Base-by-base conservation (phyloP, 23 tunicate genomes). In the Ciona savignyi region DNA sequence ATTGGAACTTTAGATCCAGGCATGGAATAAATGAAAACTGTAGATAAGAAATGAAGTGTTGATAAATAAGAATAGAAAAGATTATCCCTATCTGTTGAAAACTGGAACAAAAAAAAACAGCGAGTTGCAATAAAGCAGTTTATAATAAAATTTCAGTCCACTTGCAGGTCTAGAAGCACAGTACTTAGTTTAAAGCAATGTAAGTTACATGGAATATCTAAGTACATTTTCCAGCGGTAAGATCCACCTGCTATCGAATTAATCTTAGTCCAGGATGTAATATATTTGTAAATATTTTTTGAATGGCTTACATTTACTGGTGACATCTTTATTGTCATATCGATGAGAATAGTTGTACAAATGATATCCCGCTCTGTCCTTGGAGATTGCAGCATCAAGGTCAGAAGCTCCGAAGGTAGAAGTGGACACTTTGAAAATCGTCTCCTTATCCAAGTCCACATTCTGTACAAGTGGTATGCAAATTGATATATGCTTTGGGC, bases 11-110 rank as follows among this genome's bases (percentile, higher is more conserved):
- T 71, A 60, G 70, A 80, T 0, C 97, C 97, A 35, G 97, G 97
- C 97, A 91, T 91, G 30, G 86, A 79, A 70, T 91, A 91, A 35
- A 91, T 76, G 72, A 91, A 91, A 78, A 91, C 91, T 85, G 64
- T 15, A 78, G 51, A 34, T 2, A 62, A 48, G 21, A 27, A 27
- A 66, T 1, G 30, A 24, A 24, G 2, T 3, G 27, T 66, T 20
- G 21, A 11, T 49, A 49, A 49, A 49, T 11, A n/a, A n/a, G n/a
- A n/a, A n/a, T n/a, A n/a, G n/a, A n/a, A n/a, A n/a, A n/a, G n/a
- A n/a, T n/a, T n/a, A 15, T 49, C n/a, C n/a, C n/a, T n/a, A n/a
- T n/a, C n/a, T n/a, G 20, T 49, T 11, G 61, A 49, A 49, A 49
- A 49, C 19, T 11, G 20, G 15, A 49, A 20, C 15, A 49, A 49